Evolutionary conservation across 2,113 vertebrate species (phyloP).

Genomic region (Carassius carassius): DNA sequence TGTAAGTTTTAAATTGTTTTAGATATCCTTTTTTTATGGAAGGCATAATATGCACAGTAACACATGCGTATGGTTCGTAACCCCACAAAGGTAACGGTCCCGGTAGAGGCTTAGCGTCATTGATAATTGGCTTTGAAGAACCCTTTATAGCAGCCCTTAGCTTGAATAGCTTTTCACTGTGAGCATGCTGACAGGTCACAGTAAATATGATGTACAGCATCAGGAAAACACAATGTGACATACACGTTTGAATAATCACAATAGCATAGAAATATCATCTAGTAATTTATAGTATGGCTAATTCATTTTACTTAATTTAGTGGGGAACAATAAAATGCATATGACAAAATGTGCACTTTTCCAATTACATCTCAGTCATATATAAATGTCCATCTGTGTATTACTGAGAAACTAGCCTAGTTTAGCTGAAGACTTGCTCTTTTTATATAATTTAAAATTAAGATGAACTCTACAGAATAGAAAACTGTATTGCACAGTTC

Average conservation of each 20-base stretch:
- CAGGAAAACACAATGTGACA: neutral
- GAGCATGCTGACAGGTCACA: constrained; percentile 43
- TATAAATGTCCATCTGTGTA: too few relatives aligned
- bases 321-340: too few relatives aligned
- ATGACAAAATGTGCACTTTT: too few relatives aligned
- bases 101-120: constrained; percentile 65
- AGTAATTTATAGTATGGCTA: neutral
- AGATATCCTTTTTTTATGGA: neutral
- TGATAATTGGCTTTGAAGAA: constrained; percentile 73
- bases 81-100: constrained; percentile 11
- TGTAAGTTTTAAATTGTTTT: neutral
- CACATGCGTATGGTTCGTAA: neutral
- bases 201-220: constrained; percentile 16
- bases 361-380: too few relatives aligned
- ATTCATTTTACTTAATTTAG: neutral
- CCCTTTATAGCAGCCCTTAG: constrained; percentile 59
- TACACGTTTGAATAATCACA: neutral
- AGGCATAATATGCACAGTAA: neutral
- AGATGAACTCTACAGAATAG: neutral
- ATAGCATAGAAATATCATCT: neutral
- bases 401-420: neutral
- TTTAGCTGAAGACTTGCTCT: too few relatives aligned
- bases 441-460: too few relatives aligned
- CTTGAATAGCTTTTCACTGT: constrained; percentile 36
- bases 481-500: neutral